Conservation (phyloP, 2,113 vertebrate species). For the Fregata magnificens region DNA sequence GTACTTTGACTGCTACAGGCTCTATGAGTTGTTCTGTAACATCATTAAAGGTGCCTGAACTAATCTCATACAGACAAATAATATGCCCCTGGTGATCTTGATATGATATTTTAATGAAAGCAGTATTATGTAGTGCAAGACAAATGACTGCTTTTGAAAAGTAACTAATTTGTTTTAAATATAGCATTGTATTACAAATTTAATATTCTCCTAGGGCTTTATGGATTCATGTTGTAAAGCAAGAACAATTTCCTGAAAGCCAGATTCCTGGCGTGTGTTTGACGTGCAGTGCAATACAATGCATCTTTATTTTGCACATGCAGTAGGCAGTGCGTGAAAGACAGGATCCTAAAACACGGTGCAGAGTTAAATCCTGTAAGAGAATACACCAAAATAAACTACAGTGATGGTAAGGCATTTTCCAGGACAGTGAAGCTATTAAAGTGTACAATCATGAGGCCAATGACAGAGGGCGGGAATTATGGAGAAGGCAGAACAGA, state of each 20-base stretch:
- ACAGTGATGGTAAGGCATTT: background rate
- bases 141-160: constrained; percentile 10
- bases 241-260: constrained; percentile 35
- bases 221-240: constrained; percentile 2
- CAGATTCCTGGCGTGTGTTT: background rate
- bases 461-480: background rate
- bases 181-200: background rate
- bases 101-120: background rate
- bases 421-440: background rate
- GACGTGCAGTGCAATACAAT: background rate
- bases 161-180: constrained; percentile 20
- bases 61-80: background rate
- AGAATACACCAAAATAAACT: background rate
- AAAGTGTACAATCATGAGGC: background rate
- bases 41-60: background rate
- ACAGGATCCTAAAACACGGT: background rate
- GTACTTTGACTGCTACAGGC: background rate
- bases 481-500: background rate
- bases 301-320: background rate
- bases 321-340: background rate
- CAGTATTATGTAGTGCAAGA: background rate
- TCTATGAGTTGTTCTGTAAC: background rate
- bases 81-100: background rate
- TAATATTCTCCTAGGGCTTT: background rate
- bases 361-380: background rate